Evolutionary conservation across 2,888 invertebrate genomes (phyloP).

Genomic region (Baccha elongata): DNA sequence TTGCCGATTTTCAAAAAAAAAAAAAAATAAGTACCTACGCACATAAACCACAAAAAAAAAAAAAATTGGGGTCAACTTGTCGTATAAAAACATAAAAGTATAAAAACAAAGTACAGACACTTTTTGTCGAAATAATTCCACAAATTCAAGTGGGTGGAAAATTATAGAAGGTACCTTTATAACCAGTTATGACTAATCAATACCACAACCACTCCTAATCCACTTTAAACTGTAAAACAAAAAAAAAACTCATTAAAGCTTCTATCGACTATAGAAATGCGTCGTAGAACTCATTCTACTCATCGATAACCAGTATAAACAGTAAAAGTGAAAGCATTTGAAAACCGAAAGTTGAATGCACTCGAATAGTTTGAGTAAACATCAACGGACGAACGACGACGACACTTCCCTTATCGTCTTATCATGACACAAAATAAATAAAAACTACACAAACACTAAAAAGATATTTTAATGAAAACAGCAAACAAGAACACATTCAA

Average conservation of each 20-base stretch:
- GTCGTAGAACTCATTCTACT: conserved; percentile 1
- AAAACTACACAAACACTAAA: conserved; percentile 48
- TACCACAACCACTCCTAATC: conserved; percentile 59
- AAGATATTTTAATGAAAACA: background rate
- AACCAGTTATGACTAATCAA: conserved; percentile 65
- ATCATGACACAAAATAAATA: conserved; percentile 51
- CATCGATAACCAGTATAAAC: conserved; percentile 6
- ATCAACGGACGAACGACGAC: conserved; percentile 3
- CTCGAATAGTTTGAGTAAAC: conserved; percentile 63
- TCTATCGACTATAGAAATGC: conserved; percentile 55
- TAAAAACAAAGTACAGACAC: conserved; percentile 39
- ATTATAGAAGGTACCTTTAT: conserved; percentile 3
- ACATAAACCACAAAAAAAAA: conserved; percentile 31
- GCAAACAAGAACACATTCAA: conserved; percentile 2
- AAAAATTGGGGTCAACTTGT: conserved; percentile 49
- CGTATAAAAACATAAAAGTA: conserved; percentile 13
- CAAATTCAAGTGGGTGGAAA: conserved; percentile 33
- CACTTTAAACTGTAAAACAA: conserved; percentile 44
- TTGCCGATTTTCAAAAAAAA: conserved; percentile 20
- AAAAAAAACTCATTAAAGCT: conserved; percentile 35
- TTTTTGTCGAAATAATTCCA: conserved; percentile 5
- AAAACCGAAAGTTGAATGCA: conserved; percentile 71
- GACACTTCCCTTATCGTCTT: conserved; percentile 46
- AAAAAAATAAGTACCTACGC: conserved; percentile 25
- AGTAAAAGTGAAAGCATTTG: conserved; percentile 70